Conservation (phyloP, 2,888 invertebrate species). For the Oegoconia quadripuncta region DNA sequence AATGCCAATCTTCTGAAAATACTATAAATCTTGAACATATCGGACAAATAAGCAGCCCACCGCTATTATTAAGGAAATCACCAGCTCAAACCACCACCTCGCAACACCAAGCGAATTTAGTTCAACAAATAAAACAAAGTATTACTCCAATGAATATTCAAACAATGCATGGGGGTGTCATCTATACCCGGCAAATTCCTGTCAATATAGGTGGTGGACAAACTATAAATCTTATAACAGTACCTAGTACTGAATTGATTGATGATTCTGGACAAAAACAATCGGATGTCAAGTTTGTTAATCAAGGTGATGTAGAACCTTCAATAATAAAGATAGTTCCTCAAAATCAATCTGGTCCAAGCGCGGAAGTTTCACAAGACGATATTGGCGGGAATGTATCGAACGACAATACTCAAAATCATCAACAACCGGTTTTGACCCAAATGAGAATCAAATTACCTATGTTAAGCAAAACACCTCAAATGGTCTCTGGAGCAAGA, state of each 20-base stretch:
- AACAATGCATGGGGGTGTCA: conserved; percentile 83
- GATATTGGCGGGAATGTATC: conserved; percentile 45
- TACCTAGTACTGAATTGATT: conserved; percentile 66
- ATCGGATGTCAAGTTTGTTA: conserved; percentile 37
- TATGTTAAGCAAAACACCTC: conserved; percentile 73
- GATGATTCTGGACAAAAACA: conserved; percentile 65
- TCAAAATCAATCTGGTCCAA: conserved; percentile 46
- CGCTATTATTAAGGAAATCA: conserved; percentile 57
- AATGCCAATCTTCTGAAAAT: conserved; percentile 50
- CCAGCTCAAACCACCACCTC: conserved; percentile 43
- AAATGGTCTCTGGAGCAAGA: conserved; percentile 77
- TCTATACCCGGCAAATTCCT: conserved; percentile 85
- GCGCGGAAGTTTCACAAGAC: conserved; percentile 41
- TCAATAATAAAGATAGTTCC: conserved; percentile 72
- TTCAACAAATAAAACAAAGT: conserved; percentile 72
- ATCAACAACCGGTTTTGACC: conserved; percentile 66
- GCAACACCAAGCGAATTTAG: conserved; percentile 54
- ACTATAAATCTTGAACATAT: conserved; percentile 59
- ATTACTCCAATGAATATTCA: conserved; percentile 78
- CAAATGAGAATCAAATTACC: conserved; percentile 76
- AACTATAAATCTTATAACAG: conserved; percentile 79
- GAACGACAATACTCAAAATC: conserved; percentile 45
- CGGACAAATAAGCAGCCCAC: conserved; percentile 56
- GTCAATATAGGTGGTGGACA: conserved; percentile 79
- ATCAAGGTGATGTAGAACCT: conserved; percentile 56